phyloP scores from a whole-genome alignment of 2,113 vertebrate species.

The Argyrosomus japonicus region DNA sequence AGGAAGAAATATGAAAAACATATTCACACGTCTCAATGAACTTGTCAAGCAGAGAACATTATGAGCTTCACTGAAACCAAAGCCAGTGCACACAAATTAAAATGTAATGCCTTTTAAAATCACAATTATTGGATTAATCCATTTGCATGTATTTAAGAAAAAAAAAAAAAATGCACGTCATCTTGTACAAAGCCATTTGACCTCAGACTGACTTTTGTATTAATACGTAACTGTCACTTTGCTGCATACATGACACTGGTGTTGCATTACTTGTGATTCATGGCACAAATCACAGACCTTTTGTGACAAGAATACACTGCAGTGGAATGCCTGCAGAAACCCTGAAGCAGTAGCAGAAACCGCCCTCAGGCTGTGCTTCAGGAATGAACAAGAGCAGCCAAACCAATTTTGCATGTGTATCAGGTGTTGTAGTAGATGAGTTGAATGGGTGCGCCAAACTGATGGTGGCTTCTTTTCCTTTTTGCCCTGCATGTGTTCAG shows the following conservation, averaged over 20 bases:
- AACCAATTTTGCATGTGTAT: not conserved
- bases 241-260: not conserved
- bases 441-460: not conserved
- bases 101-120: not conserved
- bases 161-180: not conserved
- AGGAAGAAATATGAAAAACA: not conserved
- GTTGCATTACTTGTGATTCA: constrained; percentile 5
- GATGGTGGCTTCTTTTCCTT: not conserved
- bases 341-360: not conserved
- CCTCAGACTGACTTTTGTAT: not conserved
- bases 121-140: not conserved
- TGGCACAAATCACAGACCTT: not conserved
- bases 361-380: not conserved
- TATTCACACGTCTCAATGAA: not conserved
- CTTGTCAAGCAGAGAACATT: not conserved
- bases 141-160: not conserved
- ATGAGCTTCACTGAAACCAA: not conserved
- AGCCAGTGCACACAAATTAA: not conserved
- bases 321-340: not conserved
- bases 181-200: constrained; percentile 12
- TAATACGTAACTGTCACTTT: not conserved
- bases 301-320: constrained; percentile 8
- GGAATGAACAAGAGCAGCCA: not conserved
- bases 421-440: not conserved
- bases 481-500: constrained; percentile 54